Evolutionary conservation across 2,888 invertebrate species (phyloP), one percentile per base, ranked within the genome.

Genomic region (Actias luna): DNA sequence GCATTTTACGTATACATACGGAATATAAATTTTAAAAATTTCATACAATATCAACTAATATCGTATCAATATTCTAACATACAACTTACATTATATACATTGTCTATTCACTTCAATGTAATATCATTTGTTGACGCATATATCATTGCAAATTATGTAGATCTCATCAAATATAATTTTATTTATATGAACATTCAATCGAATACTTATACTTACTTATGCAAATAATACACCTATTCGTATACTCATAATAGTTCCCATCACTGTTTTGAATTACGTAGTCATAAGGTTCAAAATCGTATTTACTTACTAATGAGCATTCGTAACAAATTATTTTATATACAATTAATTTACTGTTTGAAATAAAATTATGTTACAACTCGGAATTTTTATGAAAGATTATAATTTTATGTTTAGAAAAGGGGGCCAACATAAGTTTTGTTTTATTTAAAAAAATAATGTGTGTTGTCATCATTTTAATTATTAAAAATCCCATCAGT

Each of bases 341-440:
- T 59, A 16, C 42, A 29, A 22, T 2, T 29, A 29, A 46, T 35
- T 59, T 55, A 55, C 55, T 7, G 14, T 25, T 8, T 36, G 7
- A 14, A 22, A 27, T 1, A 36, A 59, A 59, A 22, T 7, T 7
- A 5, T 5, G 3, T 29, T 18, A 36, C 36, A 14, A 59, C 29
- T 59, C 0, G 16, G 36, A 7, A 1, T 58, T 46, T n/a, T 22
- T 10, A 35, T 35, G 4, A 25, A 22, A 22, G 25, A 50, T 50
- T 22, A 5, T 5, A 25, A 59, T 16, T 5, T 59, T 59, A 16
- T 25, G n/a, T 65, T 60, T 64, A 69, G 59, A 65, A 66, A 61
- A 68, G 68, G 75, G 74, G 76, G 70, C 74, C 75, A 75, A 74
- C 65, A 67, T 60, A 64, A 68, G 27, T 35, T 66, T 25, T 46